Conservation (phyloP, 2,113 vertebrate genomes). For the Brachyhypopomus occidentalis region DNA sequence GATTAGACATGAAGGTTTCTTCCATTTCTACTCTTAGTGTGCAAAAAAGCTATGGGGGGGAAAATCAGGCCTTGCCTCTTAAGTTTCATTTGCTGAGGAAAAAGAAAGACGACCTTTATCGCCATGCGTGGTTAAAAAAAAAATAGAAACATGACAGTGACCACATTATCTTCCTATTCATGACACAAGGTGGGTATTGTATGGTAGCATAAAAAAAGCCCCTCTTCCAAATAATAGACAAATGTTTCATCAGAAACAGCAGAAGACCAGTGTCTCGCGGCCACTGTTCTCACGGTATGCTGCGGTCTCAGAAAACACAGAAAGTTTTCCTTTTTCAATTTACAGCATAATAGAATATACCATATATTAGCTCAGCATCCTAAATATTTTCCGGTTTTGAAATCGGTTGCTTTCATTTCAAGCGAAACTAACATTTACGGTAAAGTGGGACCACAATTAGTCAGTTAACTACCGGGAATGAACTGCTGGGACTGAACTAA, state of each 20-base stretch:
- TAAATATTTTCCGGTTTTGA: neutral
- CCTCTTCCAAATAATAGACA: conserved; percentile 27
- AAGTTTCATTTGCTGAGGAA: conserved; percentile 42
- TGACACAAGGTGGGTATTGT: conserved; percentile 40
- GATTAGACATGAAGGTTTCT: neutral
- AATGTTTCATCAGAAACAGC: conserved; percentile 28
- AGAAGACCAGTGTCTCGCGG: neutral
- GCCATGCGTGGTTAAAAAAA: conserved; percentile 17
- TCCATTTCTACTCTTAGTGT: conserved; percentile 4
- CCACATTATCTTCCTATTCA: conserved; percentile 35
- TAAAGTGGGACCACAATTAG: conserved; percentile 12
- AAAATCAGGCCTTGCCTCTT: neutral
- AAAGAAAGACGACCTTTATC: conserved; percentile 32
- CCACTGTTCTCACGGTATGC: neutral
- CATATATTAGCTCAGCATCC: neutral
- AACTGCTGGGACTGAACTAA: neutral
- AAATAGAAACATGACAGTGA: conserved; percentile 25
- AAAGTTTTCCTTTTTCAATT: conserved; percentile 15
- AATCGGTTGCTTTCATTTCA: conserved; percentile 9
- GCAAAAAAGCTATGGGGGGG: neutral
- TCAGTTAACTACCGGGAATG: conserved; percentile 17
- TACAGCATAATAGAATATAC: neutral
- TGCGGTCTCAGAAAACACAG: neutral
- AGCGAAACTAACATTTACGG: conserved; percentile 32
- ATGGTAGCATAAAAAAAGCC: conserved; percentile 23